phyloP scores from a whole-genome alignment of 1,140 invertebrate species.

The Drosophila grimshawi region DNA sequence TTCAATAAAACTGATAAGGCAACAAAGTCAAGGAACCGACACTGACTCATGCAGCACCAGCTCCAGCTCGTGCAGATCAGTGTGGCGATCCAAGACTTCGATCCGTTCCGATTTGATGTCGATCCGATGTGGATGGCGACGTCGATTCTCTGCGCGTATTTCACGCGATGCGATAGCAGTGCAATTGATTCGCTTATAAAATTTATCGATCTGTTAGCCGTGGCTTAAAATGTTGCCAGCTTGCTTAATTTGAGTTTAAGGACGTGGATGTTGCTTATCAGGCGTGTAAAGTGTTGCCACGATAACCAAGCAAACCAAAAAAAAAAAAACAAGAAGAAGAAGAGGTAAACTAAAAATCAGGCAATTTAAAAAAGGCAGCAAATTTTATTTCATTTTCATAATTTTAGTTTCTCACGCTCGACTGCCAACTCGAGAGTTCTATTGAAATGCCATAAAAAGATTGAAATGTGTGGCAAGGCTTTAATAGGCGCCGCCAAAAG shows the following conservation, averaged over 20 bases:
- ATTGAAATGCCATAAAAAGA: conserved; percentile 81
- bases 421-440: conserved; percentile 47
- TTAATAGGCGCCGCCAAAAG: conserved; percentile 76
- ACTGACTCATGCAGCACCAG: conserved; percentile 24
- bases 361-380: conserved; percentile 22
- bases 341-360: conserved; percentile 2
- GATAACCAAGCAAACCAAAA: conserved; percentile 55
- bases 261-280: conserved; percentile 38
- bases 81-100: conserved; percentile 10
- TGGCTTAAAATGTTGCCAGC: conserved; percentile 59
- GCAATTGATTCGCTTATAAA: conserved; percentile 82
- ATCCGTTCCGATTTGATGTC: conserved; percentile 31
- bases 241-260: conserved; percentile 28
- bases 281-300: conserved; percentile 46
- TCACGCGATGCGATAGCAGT: conserved; percentile 79
- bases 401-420: conserved; percentile 58
- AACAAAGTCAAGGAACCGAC: conserved; percentile 51
- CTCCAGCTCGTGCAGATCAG: background rate
- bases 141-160: conserved; percentile 56
- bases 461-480: conserved; percentile 66
- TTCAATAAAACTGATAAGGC: conserved; percentile 82
- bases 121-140: conserved; percentile 18
- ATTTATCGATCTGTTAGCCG: conserved; percentile 76
- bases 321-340: conserved; percentile 24
- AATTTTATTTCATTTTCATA: conserved; percentile 73